Evolutionary conservation across 2,888 invertebrate genomes (phyloP).

Genomic region (Nomada lathburiana): DNA sequence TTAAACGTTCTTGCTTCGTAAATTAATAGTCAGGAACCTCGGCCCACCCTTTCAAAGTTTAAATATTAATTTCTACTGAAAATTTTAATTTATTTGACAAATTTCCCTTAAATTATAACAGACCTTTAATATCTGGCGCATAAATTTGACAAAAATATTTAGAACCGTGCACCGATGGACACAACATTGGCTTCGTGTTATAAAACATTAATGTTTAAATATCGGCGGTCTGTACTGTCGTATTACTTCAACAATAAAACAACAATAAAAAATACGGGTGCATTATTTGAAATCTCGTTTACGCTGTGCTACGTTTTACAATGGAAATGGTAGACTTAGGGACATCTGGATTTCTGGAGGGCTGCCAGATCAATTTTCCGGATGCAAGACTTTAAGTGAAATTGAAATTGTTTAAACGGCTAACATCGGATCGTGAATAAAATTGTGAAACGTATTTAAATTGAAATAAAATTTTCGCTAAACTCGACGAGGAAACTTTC

Average conservation of each 20-base stretch:
- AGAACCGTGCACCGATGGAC: too few species aligned
- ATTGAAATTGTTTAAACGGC: constrained; percentile 32
- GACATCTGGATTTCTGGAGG: background rate
- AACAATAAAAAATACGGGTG: too few species aligned
- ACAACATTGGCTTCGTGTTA: background rate
- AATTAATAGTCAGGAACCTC: too few species aligned
- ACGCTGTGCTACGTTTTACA: too few species aligned
- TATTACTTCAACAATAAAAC: background rate
- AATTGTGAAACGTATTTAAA: constrained; percentile 3
- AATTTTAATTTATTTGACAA: constrained; percentile 11
- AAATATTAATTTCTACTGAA: constrained; percentile 4
- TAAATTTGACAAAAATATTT: background rate
- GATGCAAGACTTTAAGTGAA: background rate
- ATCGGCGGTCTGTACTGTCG: background rate
- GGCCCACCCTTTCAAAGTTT: background rate
- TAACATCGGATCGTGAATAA: background rate
- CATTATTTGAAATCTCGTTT: too few species aligned
- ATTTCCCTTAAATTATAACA: background rate
- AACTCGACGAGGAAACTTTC: constrained; percentile 2
- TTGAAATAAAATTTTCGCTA: constrained; percentile 5
- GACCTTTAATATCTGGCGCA: background rate
- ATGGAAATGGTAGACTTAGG: background rate
- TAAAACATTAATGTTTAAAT: background rate
- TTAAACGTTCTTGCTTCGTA: background rate
- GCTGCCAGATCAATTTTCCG: constrained; percentile 26